Evolutionary conservation across 2,113 vertebrate genomes (phyloP).

Genomic region (Megaleporinus macrocephalus): DNA sequence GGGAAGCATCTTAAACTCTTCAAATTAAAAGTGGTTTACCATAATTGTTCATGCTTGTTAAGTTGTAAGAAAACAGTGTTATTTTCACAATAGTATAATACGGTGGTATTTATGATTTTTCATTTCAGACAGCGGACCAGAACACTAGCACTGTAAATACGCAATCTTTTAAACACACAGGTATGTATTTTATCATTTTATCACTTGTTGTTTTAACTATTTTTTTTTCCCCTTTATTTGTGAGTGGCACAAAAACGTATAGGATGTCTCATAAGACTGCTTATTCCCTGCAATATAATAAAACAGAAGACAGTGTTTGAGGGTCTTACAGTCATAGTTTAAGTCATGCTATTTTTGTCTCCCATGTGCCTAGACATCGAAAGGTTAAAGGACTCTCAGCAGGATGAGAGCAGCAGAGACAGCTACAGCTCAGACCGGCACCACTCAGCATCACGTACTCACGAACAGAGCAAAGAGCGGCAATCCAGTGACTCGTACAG

Average conservation of each 20-base stretch:
- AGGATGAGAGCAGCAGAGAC: conserved; percentile 96
- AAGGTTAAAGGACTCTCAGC: conserved; percentile 89
- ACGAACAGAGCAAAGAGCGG: conserved; percentile 87
- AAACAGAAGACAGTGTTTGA: too few species aligned
- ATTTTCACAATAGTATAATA: not conserved
- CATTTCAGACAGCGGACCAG: conserved; percentile 86
- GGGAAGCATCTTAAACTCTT: not conserved
- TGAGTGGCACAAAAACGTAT: not conserved
- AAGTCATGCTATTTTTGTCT: not conserved
- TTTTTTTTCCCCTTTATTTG: not conserved
- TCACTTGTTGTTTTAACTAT: too few species aligned
- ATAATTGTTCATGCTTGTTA: too few species aligned
- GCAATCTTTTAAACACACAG: conserved; percentile 86
- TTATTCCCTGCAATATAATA: too few species aligned
- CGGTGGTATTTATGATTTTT: conserved; percentile 47
- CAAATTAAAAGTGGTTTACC: not conserved
- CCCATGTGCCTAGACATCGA: conserved; percentile 82
- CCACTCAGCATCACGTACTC: conserved; percentile 82
- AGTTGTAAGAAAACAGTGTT: too few species aligned
- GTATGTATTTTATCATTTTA: conserved; percentile 70
- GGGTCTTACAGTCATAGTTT: too few species aligned
- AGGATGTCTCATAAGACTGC: too few species aligned
- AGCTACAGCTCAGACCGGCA: conserved; percentile 95
- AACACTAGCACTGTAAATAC: conserved; percentile 84
- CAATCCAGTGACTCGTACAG: conserved; percentile 85